Conservation (phyloP, 2,888 invertebrate species). For the Lagria hirta region DNA sequence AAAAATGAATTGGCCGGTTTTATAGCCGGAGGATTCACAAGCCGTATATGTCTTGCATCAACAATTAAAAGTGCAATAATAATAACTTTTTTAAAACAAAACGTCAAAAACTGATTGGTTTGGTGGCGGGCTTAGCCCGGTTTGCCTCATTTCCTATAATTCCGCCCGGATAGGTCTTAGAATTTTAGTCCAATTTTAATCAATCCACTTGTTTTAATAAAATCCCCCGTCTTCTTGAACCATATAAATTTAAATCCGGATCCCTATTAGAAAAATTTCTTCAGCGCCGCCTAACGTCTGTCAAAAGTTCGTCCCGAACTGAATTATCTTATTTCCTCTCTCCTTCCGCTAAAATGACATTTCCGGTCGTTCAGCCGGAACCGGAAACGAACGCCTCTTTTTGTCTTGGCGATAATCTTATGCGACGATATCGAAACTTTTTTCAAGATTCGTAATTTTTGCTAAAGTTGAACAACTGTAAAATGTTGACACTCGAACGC, state of each 20-base stretch:
- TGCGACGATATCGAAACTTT: conserved; percentile 25
- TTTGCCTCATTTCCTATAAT: too few relatives aligned
- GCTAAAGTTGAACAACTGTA: conserved; percentile 25
- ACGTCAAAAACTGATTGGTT: too few relatives aligned
- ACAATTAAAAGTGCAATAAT: too few relatives aligned
- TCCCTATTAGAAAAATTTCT: conserved; percentile 19
- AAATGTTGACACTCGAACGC: conserved; percentile 26
- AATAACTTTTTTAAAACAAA: too few relatives aligned
- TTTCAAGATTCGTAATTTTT: conserved; percentile 27
- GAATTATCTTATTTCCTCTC: conserved; percentile 51
- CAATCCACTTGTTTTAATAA: conserved; percentile 12
- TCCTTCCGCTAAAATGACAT: conserved; percentile 48
- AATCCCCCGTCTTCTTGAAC: conserved; percentile 1
- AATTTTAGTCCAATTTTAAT: conserved; percentile 16
- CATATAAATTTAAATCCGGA: conserved; percentile 7
- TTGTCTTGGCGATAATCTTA: conserved; percentile 42
- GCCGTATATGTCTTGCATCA: too few relatives aligned
- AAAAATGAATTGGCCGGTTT: too few relatives aligned
- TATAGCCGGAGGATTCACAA: too few relatives aligned
- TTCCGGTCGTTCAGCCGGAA: conserved; percentile 49
- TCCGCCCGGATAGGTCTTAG: too few relatives aligned
- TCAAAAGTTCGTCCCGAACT: conserved; percentile 40
- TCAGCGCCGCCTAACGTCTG: conserved; percentile 23
- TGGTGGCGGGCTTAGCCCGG: too few relatives aligned
- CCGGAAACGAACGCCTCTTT: conserved; percentile 44